These are phyloP conservation scores for Trichonephila clavata DNA, from an alignment of 1,140 invertebrate species.

Conservation along the genomic window DNA sequence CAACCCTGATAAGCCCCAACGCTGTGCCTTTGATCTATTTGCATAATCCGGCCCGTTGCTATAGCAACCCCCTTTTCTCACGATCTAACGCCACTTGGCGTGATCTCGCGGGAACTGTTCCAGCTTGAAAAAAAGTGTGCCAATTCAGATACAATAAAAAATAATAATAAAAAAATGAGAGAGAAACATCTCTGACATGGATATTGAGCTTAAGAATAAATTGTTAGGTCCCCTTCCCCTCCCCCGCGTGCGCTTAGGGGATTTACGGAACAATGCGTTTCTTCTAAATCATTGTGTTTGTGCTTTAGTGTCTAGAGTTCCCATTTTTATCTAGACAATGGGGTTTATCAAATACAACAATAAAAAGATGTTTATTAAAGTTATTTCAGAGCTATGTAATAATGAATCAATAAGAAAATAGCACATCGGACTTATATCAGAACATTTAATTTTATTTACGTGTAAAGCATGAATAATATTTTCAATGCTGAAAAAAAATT, in stretches of 20 bases:
- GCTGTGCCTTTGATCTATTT: constrained; percentile 43
- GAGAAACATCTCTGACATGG: neutral
- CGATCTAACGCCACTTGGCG: constrained; percentile 22
- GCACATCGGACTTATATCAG: too few relatives aligned
- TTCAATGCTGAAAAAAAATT: too few relatives aligned
- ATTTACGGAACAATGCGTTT: neutral
- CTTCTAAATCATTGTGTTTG: neutral
- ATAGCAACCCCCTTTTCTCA: constrained; percentile 23
- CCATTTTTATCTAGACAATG: neutral
- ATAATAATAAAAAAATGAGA: neutral
- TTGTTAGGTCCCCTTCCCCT: neutral
- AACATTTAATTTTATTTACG: too few relatives aligned
- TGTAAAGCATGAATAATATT: too few relatives aligned
- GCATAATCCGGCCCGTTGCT: constrained; percentile 55
- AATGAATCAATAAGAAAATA: too few relatives aligned
- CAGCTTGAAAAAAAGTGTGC: neutral
- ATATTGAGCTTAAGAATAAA: constrained; percentile 28
- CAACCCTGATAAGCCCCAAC: neutral
- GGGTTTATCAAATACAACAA: neutral
- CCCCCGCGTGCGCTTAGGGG: neutral
- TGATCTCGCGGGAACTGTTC: constrained; percentile 10
- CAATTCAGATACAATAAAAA: neutral
- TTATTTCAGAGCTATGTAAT: too few relatives aligned
- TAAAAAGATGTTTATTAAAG: neutral
- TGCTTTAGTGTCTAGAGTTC: neutral